These are phyloP conservation scores for Caenorhabditis sulstoni DNA, from an alignment of 2,888 invertebrate genomes.

Conservation along the genomic window DNA sequence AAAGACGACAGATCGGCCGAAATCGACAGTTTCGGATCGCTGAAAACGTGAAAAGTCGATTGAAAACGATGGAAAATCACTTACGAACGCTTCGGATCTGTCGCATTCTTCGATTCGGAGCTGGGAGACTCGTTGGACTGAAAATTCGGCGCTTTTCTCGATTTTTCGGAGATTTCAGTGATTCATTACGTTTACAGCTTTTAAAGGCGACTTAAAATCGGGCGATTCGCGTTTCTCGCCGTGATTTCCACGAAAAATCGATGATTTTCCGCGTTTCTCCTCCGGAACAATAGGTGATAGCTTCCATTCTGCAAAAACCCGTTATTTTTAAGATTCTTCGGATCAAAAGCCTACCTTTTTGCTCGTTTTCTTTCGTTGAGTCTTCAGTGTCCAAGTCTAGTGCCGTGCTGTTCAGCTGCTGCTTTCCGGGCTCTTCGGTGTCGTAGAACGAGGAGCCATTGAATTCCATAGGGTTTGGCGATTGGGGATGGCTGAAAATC, in stretches of 20 bases:
- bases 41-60: slow-evolving; percentile 2
- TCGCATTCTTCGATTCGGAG: slow-evolving; percentile 34
- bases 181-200: slow-evolving; percentile 21
- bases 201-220: slow-evolving; percentile 24
- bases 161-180: not conserved
- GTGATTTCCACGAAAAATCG: slow-evolving; percentile 12
- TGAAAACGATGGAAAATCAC: not conserved
- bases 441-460: slow-evolving; percentile 57
- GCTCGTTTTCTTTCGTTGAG: slow-evolving; percentile 17
- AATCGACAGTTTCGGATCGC: slow-evolving; percentile 26
- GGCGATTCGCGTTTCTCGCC: not conserved
- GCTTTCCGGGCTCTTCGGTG: slow-evolving; percentile 33
- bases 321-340: not conserved
- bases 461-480: slow-evolving; percentile 38
- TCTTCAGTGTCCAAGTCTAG: slow-evolving; percentile 29
- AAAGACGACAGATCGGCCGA: slow-evolving; percentile 55
- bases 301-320: slow-evolving; percentile 53
- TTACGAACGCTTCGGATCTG: not conserved
- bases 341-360: slow-evolving; percentile 20
- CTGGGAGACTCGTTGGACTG: slow-evolving; percentile 22
- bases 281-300: slow-evolving; percentile 51
- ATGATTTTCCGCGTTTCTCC: slow-evolving; percentile 10
- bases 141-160: slow-evolving; percentile 4
- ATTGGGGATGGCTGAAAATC: no score
- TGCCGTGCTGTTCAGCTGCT: slow-evolving; percentile 52